Evolutionary conservation across 2,797 vertebrate species (phyloP), one percentile per base, ranked within the genome.

Genomic region (Champsocephalus gunnari): DNA sequence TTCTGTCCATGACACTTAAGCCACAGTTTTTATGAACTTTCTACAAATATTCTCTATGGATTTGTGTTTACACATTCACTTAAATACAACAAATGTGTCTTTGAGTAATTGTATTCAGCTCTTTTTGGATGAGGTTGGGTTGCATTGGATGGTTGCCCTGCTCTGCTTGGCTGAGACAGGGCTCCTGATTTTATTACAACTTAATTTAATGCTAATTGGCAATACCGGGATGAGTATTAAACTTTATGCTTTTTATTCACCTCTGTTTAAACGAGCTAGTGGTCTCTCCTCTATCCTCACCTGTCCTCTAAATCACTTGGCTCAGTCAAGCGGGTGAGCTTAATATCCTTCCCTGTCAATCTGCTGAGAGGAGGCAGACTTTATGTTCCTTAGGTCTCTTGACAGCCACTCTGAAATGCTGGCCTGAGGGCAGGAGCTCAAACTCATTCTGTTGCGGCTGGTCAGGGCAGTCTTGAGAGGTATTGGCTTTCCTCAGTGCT

Each of bases 271-370:
- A 73, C 24, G 47, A 64, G 43, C 73, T 32, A 45, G 34, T 19
- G 66, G 55, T 64, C 54, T 73, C 50, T 81, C 63, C 45, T 82
- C 63, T 82, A 56, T 62, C 44, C 71, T 81, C 75, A 83, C 71
- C 49, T 67, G 73, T 86, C 75, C 75, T 84, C 78, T 78, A 75
- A 90, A 81, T 84, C 76, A 85, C 70, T 81, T 62, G 38, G n/a
- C 78, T 77, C 66, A 71, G 80, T 82, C 68, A 70, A 75, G 58
- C 34, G 50, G 56, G 38, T 73, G 57, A 71, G 73, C 77, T 77
- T 86, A 77, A 90, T 85, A 88, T 83, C 82, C 77, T 67, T 73
- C 49, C 72, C 66, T 87, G 88, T 89, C 86, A 81, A 86, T 85
- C 66, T 58, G 49, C 68, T 59, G 75, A 80, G 71, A 76, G 72